Evolutionary conservation across 2,888 invertebrate genomes (phyloP), one percentile per base, ranked within the genome.

Genomic region (Cosmia trapezina): DNA sequence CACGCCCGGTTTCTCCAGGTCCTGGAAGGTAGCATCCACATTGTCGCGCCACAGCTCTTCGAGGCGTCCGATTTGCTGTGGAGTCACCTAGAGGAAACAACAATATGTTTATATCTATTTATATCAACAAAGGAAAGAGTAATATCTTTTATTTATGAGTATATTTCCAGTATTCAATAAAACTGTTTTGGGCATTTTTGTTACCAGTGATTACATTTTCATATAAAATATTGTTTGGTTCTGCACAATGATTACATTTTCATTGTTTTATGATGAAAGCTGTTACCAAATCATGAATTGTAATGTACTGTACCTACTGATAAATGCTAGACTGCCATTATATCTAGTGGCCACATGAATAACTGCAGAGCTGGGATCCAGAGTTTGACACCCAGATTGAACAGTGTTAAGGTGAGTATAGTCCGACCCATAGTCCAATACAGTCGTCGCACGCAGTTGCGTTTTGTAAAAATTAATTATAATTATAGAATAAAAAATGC

Each of bases 1-100:
- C 0, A 99, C 98, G 0, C 99, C 99, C 0, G 99, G 99, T 90
- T 99, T 99, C 92, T 99, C 99, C 78, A 99, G 96, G 94, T 99
- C 99, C 93, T 99, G 99, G 89, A 99, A 98, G 11, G 99, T 99
- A 0, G 99, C 99, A 88, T 99, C 99, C 9, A 99, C 98, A 89
- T 99, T 99, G 86, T 99, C 99, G 88, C 99, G 99, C 99, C 99
- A 99, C 43, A 99, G 94, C 91, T 99, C 99, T 95, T 99, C 99
- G 51, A 99, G 96, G 88, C 99, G 99, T 87, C 99, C 99, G 73
- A 99, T 99, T 95, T 99, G 99, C 88, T 98, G 98, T 0, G 99
- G 99, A 0, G 99, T 98, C 77, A 99, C 99, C 96, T 96, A 82
- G 3, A 90, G 88, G 5, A 28, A 51, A 69, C 11, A 62, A 28